Percentiles rank a stretch among this genome's conserved stretches.
Conservation (phyloP, 2,888 invertebrate genomes). For the Strigamia transsilvanica region DNA sequence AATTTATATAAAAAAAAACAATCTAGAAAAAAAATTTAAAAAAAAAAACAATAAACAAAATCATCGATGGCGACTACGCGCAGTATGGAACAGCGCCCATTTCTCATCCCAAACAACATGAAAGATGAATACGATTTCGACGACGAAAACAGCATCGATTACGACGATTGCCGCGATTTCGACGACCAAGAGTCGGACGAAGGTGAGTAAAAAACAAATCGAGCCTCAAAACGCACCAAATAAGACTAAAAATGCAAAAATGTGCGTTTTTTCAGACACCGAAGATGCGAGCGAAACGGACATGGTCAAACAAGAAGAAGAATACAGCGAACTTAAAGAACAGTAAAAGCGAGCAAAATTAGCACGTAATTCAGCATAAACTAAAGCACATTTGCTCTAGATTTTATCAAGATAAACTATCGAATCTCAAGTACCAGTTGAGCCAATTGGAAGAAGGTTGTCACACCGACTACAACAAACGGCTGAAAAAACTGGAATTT, state of each 20-base stretch:
- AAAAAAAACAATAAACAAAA: not conserved
- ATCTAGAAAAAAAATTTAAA: too few species aligned
- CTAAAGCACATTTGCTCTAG: conserved; percentile 65
- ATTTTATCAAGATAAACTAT: conserved; percentile 82
- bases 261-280: conserved; percentile 72
- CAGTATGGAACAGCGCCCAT: conserved; percentile 10
- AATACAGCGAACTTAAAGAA: conserved; percentile 83
- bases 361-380: not conserved
- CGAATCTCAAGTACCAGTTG: conserved; percentile 85
- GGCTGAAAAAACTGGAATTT: conserved; percentile 81
- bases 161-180: conserved; percentile 34
- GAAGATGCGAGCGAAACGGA: conserved; percentile 98
- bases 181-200: conserved; percentile 55
- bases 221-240: not conserved
- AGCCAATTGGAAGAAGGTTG: conserved; percentile 85
- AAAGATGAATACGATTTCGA: conserved; percentile 52
- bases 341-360: conserved; percentile 70
- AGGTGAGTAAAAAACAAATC: conserved; percentile 46
- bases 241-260: not conserved
- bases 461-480: conserved; percentile 84
- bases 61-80: not conserved
- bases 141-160: conserved; percentile 54
- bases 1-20: too few species aligned
- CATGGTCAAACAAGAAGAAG: conserved; percentile 79
- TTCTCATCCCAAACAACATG: not conserved